Evolutionary conservation across 2,797 vertebrate species (phyloP), one percentile per base, ranked within the genome.

Genomic region (Lutjanus argentimaculatus): DNA sequence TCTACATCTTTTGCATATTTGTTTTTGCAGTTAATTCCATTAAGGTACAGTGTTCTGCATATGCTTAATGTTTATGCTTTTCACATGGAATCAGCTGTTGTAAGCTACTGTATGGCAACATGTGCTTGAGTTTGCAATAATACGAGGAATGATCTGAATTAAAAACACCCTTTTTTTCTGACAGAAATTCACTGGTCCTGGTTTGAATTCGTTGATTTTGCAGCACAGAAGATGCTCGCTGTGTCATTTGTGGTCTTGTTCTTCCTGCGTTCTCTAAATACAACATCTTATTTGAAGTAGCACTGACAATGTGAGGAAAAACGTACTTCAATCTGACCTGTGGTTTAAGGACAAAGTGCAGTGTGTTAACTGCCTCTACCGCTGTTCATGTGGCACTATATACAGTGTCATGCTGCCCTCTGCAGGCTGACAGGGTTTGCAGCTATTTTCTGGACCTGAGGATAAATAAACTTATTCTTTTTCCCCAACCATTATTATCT

Each of bases 41-140:
- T 79, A 94, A 94, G 95, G 95, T 96, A 95, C 94, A 92, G 90
- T 94, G 89, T 92, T 92, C 82, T 92, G 90, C 90, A 89, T 90
- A 87, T 85, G 79, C 85, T 79, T 85, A 63, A 84, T 74, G 87
- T 93, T 89, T 90, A 84, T 88, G 88, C 90, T 92, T 89, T 93
- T 91, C 84, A 91, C 90, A 89, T 84, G 89, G 91, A 94, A 93
- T 93, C 77, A 87, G 89, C 86, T 93, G 78, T 89, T 87, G 51
- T 86, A 90, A 92, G 92, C 90, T 92, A 86, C 79, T 83, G 84
- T 89, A 67, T 86, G 80, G 79, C 84, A 82, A 85, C 82, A 86
- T 89, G 83, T 90, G 87, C 84, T 92, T 78, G 76, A 88, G 86
- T 93, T 90, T 91, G 86, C 87, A 91, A 91, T 91, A 83, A 90